phyloP scores from a whole-genome alignment of 1,140 invertebrate species.

The Drosophila arawakana region DNA sequence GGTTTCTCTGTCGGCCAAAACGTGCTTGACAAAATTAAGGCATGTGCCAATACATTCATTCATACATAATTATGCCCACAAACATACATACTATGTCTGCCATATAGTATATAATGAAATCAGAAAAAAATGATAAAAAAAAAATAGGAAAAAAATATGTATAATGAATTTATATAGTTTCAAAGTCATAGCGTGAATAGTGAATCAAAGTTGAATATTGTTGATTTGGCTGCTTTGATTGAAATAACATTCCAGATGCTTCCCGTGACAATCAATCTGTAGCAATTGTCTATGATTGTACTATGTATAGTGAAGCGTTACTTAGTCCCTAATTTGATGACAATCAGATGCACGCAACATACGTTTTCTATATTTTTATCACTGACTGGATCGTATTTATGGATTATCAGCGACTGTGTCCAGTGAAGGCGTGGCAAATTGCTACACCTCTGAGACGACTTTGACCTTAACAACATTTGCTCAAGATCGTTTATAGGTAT shows the following conservation, averaged over 20 bases:
- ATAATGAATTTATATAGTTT: constrained; percentile 27
- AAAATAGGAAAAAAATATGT: not conserved
- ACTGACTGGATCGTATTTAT: constrained; percentile 38
- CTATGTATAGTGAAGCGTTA: not conserved
- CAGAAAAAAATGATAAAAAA: not conserved
- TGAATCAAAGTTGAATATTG: constrained; percentile 26
- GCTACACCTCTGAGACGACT: constrained; percentile 49
- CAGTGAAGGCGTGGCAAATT: constrained; percentile 30
- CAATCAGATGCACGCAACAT: constrained; percentile 17
- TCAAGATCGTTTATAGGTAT: constrained; percentile 62
- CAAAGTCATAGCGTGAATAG: constrained; percentile 7
- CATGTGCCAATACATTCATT: constrained; percentile 27
- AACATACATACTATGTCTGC: not conserved
- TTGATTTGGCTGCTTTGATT: constrained; percentile 32
- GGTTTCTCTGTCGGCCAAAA: constrained; percentile 68
- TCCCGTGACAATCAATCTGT: constrained; percentile 23
- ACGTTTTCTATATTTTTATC: constrained; percentile 27
- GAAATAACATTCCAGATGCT: constrained; percentile 29
- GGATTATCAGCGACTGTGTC: constrained; percentile 60
- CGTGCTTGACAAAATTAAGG: constrained; percentile 63
- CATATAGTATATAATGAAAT: not conserved
- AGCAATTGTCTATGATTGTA: constrained; percentile 7
- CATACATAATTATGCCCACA: not conserved
- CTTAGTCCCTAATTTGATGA: not conserved
- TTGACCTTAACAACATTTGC: constrained; percentile 67